phyloP scores from a whole-genome alignment of 2,888 invertebrate species.

The Acrocyrtus sp. region DNA sequence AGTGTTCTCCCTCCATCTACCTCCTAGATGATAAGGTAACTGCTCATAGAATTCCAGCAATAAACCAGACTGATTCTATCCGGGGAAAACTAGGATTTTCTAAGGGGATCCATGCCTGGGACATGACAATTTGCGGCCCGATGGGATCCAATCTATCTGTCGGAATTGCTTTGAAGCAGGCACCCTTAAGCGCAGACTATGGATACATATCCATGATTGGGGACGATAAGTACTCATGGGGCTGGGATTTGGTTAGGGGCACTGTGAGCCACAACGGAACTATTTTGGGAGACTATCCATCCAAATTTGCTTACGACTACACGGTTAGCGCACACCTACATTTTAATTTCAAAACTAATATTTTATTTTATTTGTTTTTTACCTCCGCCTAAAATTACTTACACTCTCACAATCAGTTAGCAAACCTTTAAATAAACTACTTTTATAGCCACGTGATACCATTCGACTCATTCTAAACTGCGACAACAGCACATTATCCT shows the following conservation, averaged over 20 bases:
- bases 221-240: constrained; percentile 19
- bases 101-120: constrained; percentile 24
- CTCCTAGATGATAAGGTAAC: constrained; percentile 14
- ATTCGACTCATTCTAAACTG: constrained; percentile 21
- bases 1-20: constrained; percentile 15
- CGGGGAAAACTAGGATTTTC: constrained; percentile 13
- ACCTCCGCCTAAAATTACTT: too few relatives aligned
- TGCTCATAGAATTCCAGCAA: constrained; percentile 8
- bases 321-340: constrained; percentile 4
- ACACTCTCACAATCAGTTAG: too few relatives aligned
- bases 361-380: too few relatives aligned
- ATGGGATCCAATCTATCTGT: constrained; percentile 16
- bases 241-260: constrained; percentile 32
- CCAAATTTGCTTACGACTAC: neutral
- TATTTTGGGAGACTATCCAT: constrained; percentile 5
- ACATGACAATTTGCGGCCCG: neutral
- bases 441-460: constrained; percentile 14
- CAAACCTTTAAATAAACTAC: too few relatives aligned
- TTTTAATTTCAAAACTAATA: too few relatives aligned
- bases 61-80: constrained; percentile 22
- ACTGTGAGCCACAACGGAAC: constrained; percentile 4
- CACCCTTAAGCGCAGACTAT: neutral
- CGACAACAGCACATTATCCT: neutral
- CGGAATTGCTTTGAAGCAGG: constrained; percentile 6
- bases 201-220: constrained; percentile 26